These are phyloP conservation scores for Watsonalla cultraria DNA, from an alignment of 2,888 invertebrate species.

Conservation along the genomic window DNA sequence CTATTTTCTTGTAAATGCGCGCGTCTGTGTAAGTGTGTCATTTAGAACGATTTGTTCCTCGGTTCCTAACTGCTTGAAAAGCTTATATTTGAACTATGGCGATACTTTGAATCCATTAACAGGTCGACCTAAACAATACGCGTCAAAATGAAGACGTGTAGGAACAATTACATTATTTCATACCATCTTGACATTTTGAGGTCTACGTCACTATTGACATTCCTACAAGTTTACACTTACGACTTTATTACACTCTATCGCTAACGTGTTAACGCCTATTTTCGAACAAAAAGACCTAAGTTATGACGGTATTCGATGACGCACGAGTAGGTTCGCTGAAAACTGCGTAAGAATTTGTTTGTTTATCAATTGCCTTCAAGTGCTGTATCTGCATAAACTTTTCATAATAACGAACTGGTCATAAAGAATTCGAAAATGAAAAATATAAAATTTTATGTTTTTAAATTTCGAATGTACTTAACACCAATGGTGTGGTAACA, in stretches of 20 bases:
- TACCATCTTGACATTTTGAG: conserved; percentile 36
- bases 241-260: conserved; percentile 1
- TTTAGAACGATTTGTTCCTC: too few species aligned
- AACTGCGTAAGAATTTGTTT: conserved; percentile 24
- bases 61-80: conserved; percentile 9
- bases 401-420: too few species aligned
- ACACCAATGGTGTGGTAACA: background rate
- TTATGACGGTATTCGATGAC: conserved; percentile 20
- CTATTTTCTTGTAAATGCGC: too few species aligned
- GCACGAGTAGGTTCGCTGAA: conserved; percentile 40
- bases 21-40: too few species aligned
- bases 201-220: conserved; percentile 33
- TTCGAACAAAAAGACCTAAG: conserved; percentile 2
- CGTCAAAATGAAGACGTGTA: conserved; percentile 23
- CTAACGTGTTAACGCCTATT: background rate
- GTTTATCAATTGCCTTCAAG: conserved; percentile 2
- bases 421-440: background rate
- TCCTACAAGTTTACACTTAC: conserved; percentile 20
- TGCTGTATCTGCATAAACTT: too few species aligned
- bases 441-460: background rate
- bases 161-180: conserved; percentile 25
- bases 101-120: conserved; percentile 21
- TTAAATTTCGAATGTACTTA: background rate
- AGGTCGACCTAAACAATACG: conserved; percentile 32
- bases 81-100: conserved; percentile 10